These are phyloP conservation scores for Adelphocoris suturalis DNA, from an alignment of 2,888 invertebrate species.

Conservation along the genomic window DNA sequence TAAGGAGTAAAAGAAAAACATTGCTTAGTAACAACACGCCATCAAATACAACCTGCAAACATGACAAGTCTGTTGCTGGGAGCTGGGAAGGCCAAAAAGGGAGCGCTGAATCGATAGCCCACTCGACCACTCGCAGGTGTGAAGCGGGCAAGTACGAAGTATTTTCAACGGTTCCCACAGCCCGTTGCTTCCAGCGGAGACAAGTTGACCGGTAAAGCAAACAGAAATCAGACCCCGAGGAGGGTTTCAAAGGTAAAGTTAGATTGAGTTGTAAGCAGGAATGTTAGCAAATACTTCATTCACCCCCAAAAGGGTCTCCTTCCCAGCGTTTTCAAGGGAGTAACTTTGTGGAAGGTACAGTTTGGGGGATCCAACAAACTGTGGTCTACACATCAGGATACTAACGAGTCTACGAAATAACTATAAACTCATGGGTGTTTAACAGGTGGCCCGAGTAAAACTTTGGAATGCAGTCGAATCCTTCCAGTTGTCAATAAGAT, in stretches of 20 bases:
- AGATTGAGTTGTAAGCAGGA: neutral
- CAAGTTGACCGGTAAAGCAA: neutral
- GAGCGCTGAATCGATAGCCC: slow-evolving; percentile 6
- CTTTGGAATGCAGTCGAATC: too few species aligned
- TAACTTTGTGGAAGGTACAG: too few species aligned
- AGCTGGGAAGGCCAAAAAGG: neutral
- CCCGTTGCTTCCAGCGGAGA: neutral
- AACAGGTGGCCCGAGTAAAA: too few species aligned
- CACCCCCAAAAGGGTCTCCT: neutral
- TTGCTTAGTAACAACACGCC: too few species aligned
- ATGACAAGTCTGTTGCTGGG: neutral
- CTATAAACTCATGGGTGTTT: too few species aligned
- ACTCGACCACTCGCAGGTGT: neutral
- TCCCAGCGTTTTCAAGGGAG: too few species aligned
- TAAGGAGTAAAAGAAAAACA: too few species aligned
- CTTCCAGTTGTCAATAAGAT: too few species aligned
- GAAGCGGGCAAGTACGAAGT: neutral
- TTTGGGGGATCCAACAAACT: too few species aligned
- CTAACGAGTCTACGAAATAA: too few species aligned
- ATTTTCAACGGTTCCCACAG: neutral
- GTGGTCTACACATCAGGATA: too few species aligned
- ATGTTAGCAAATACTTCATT: slow-evolving; percentile 15
- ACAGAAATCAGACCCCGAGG: neutral
- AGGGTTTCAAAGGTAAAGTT: slow-evolving; percentile 19
- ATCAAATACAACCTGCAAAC: neutral